phyloP scores from a whole-genome alignment of 2,113 vertebrate genomes.

The Notiomystis cincta region DNA sequence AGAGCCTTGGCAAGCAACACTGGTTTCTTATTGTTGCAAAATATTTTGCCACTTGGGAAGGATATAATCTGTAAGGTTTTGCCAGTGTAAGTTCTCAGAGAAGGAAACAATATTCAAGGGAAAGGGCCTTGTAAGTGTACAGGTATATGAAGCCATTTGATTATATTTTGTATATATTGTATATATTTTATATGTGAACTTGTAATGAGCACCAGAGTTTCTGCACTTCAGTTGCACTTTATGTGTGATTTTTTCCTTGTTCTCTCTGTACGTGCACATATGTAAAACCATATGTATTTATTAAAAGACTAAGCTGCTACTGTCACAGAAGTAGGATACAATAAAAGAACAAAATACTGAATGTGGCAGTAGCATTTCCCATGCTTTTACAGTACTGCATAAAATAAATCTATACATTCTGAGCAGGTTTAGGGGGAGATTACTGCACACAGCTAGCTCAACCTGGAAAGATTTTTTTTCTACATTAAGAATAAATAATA shows the following conservation, averaged over 20 bases:
- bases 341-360: background rate
- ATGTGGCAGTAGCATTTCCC: background rate
- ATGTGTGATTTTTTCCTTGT: background rate
- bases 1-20: background rate
- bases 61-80: background rate
- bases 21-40: background rate
- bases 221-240: background rate
- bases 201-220: background rate
- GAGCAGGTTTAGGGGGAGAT: background rate
- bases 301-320: background rate
- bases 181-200: background rate
- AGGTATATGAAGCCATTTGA: fast-evolving
- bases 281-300: background rate
- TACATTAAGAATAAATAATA: background rate
- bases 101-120: background rate
- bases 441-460: background rate
- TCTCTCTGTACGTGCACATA: background rate
- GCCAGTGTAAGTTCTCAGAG: background rate
- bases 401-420: background rate
- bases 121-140: background rate
- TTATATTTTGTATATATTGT: background rate
- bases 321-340: background rate
- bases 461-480: background rate
- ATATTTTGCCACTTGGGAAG: background rate
- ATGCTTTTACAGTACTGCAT: background rate